A percentile compares a stretch with the other conserved stretches of the same genome.
Conservation (phyloP, 2,888 invertebrate genomes). For the Salticus scenicus region DNA sequence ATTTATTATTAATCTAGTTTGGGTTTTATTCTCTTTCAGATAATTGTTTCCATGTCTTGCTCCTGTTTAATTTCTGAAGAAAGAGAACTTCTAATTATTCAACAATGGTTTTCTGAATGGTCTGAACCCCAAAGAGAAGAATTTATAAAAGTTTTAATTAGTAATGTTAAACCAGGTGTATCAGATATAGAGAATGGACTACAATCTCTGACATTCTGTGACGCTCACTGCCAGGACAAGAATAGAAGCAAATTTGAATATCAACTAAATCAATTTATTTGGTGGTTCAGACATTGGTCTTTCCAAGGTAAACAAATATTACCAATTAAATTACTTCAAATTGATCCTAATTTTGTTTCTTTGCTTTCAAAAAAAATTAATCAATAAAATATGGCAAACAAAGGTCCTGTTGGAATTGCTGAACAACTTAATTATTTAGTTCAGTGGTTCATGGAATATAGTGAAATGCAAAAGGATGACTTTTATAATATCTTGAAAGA, state of each 20-base stretch:
- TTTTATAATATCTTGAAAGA: slow-evolving; percentile 86
- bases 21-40: background rate
- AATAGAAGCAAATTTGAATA: slow-evolving; percentile 42
- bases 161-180: slow-evolving; percentile 9
- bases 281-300: slow-evolving; percentile 58
- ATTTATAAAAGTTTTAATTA: slow-evolving; percentile 28
- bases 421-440: slow-evolving; percentile 85
- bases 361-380: slow-evolving; percentile 19
- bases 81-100: slow-evolving; percentile 27
- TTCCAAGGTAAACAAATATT: slow-evolving; percentile 42
- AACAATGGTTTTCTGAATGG: slow-evolving; percentile 44
- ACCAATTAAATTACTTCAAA: slow-evolving; percentile 38
- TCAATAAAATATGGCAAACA: slow-evolving; percentile 44
- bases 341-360: slow-evolving; percentile 23
- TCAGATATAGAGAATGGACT: slow-evolving; percentile 22
- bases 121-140: slow-evolving; percentile 16
- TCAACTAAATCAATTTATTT: slow-evolving; percentile 45
- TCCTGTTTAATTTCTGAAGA: slow-evolving; percentile 23
- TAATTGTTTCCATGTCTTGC: slow-evolving; percentile 25
- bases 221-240: slow-evolving; percentile 20
- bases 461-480: slow-evolving; percentile 89
- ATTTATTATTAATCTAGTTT: background rate
- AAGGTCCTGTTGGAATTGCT: slow-evolving; percentile 60
- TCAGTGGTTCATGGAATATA: slow-evolving; percentile 93
- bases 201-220: slow-evolving; percentile 23